Percentiles rank a stretch among this genome's conserved stretches.
Evolutionary conservation across 2,797 vertebrate species (phyloP).

Genomic region (Cyclura pinguis): DNA sequence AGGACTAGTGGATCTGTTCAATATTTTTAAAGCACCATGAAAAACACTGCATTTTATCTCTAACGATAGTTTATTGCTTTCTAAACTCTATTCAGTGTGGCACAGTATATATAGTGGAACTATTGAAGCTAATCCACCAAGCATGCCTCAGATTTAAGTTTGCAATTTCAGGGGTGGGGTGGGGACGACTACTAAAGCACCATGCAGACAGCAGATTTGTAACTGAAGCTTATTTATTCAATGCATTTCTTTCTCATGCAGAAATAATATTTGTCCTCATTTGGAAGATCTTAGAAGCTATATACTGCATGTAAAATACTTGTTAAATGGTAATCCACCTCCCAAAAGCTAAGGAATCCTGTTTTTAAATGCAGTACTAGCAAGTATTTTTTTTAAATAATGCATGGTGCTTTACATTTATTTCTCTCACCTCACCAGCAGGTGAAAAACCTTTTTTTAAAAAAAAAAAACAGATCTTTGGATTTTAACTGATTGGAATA

Average conservation of each 20-base stretch:
- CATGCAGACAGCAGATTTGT: background rate
- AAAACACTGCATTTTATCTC: constrained; percentile 38
- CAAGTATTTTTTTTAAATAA: background rate
- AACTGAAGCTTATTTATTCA: background rate
- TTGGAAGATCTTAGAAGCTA: background rate
- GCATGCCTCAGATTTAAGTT: background rate
- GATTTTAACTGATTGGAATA: no score
- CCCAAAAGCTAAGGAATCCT: background rate
- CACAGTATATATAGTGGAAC: fast-evolving
- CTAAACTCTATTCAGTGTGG: constrained; percentile 33
- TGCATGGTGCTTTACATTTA: background rate
- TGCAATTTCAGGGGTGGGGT: background rate
- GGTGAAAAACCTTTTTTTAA: no score
- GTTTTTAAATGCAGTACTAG: background rate
- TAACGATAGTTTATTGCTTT: constrained; percentile 34
- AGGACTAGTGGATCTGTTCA: constrained; percentile 37
- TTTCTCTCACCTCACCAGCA: background rate
- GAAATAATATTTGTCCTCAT: background rate
- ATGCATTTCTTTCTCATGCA: background rate
- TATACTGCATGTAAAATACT: background rate
- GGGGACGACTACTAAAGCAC: background rate
- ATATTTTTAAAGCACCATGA: constrained; percentile 33
- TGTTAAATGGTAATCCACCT: background rate
- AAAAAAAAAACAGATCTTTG: no score
- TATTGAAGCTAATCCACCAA: constrained; percentile 25